phyloP scores from a whole-genome alignment of 2,888 invertebrate species.

The Oegoconia quadripuncta region DNA sequence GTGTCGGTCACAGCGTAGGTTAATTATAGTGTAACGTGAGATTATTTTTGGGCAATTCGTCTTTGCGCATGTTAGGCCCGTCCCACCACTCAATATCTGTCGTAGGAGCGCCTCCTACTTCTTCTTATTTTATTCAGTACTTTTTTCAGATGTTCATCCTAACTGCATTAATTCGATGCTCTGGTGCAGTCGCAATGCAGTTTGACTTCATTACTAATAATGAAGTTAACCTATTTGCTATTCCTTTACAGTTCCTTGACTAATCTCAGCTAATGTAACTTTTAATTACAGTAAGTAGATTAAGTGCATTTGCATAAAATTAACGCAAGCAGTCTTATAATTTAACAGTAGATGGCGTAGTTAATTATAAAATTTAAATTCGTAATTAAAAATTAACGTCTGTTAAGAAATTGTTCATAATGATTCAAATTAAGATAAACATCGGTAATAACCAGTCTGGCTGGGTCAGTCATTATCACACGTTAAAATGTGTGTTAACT shows the following conservation, averaged over 20 bases:
- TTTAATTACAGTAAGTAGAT: too few relatives aligned
- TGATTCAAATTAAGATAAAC: too few relatives aligned
- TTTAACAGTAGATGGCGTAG: too few relatives aligned
- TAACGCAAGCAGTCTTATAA: too few relatives aligned
- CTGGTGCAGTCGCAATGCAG: constrained; percentile 67
- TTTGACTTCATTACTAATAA: constrained; percentile 74
- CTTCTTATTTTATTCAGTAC: constrained; percentile 73
- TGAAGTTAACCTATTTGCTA: constrained; percentile 33
- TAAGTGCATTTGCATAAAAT: too few relatives aligned
- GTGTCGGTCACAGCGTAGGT: constrained; percentile 57
- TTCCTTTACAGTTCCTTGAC: constrained; percentile 1
- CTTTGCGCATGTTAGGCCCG: constrained; percentile 77
- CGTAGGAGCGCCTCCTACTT: constrained; percentile 75
- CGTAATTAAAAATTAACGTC: too few relatives aligned
- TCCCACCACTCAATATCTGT: constrained; percentile 79
- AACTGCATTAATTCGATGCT: constrained; percentile 63
- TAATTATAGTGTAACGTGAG: constrained; percentile 48
- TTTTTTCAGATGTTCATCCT: constrained; percentile 62
- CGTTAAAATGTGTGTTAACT: too few relatives aligned
- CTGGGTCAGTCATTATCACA: too few relatives aligned
- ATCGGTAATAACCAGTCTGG: too few relatives aligned
- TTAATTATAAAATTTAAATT: too few relatives aligned
- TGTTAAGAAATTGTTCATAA: too few relatives aligned
- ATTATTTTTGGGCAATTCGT: constrained; percentile 56
- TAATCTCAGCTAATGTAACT: too few relatives aligned